A percentile compares a stretch with the other conserved stretches of the same genome.
Conservation (phyloP, 2,888 invertebrate genomes). For the Mantis religiosa region DNA sequence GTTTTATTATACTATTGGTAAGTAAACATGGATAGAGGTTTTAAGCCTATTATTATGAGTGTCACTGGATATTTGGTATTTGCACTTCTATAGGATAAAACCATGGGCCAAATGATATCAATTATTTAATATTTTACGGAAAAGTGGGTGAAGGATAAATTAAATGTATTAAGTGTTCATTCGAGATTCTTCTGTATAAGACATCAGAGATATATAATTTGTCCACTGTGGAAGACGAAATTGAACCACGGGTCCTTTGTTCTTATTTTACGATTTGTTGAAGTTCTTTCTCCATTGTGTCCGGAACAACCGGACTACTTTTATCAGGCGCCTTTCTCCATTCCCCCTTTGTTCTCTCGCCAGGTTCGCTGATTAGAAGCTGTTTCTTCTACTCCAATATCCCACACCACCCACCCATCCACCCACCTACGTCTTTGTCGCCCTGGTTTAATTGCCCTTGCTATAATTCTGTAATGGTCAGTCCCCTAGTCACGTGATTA, state of each 20-base stretch:
- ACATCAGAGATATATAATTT: no score
- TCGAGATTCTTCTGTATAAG: no score
- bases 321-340: background rate
- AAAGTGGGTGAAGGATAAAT: no score
- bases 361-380: background rate
- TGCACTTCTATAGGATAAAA: no score
- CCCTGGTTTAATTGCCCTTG: constrained; percentile 12
- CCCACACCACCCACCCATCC: background rate
- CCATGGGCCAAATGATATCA: no score
- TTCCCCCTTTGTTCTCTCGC: background rate
- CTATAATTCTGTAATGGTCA: constrained; percentile 11
- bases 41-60: no score
- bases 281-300: background rate
- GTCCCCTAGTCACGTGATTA: constrained; percentile 18
- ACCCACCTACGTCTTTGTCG: background rate
- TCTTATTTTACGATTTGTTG: background rate
- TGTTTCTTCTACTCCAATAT: background rate
- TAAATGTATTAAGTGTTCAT: no score
- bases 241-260: background rate
- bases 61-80: no score
- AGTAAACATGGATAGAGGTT: no score
- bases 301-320: background rate
- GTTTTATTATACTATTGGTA: no score
- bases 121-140: no score
- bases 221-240: no score